Percentiles rank a stretch among this genome's conserved stretches.
phyloP scores from a whole-genome alignment of 2,888 invertebrate genomes.

The Eristalis tenax region DNA sequence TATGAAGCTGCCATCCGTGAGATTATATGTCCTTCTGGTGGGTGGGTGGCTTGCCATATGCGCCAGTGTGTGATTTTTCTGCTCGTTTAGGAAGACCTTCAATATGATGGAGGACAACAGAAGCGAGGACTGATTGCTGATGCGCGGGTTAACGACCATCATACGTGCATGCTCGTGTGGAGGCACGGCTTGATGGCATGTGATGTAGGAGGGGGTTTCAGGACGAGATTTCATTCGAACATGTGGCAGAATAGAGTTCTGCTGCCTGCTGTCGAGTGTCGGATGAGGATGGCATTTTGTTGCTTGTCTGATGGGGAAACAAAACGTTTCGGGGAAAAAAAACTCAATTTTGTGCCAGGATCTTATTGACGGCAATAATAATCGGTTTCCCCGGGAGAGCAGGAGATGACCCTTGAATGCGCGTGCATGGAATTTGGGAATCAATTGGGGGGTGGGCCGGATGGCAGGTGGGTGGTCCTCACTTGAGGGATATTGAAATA shows the following conservation, averaged over 20 bases:
- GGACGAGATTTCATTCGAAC: neutral
- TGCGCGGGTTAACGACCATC: conserved; percentile 44
- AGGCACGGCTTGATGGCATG: conserved; percentile 43
- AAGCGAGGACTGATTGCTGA: conserved; percentile 26
- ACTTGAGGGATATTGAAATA: neutral
- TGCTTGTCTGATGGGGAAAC: neutral
- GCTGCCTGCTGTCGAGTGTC: neutral
- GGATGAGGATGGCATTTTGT: neutral
- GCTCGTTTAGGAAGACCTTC: conserved; percentile 23
- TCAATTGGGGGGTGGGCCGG: too few species aligned
- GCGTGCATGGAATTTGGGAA: neutral
- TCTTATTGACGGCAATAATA: neutral
- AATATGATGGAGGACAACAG: neutral
- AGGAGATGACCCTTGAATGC: neutral
- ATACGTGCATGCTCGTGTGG: conserved; percentile 11
- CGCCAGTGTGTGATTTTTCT: neutral
- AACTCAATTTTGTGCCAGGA: neutral
- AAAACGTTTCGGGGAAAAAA: neutral
- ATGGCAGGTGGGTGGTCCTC: neutral
- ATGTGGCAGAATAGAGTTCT: neutral
- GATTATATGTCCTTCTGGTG: conserved; percentile 45
- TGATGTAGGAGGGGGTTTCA: conserved; percentile 27
- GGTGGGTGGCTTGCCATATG: conserved; percentile 10
- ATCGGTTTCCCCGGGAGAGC: neutral
- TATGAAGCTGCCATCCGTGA: conserved; percentile 14